Conservation (phyloP, 1,140 invertebrate species). For the Mya arenaria region DNA sequence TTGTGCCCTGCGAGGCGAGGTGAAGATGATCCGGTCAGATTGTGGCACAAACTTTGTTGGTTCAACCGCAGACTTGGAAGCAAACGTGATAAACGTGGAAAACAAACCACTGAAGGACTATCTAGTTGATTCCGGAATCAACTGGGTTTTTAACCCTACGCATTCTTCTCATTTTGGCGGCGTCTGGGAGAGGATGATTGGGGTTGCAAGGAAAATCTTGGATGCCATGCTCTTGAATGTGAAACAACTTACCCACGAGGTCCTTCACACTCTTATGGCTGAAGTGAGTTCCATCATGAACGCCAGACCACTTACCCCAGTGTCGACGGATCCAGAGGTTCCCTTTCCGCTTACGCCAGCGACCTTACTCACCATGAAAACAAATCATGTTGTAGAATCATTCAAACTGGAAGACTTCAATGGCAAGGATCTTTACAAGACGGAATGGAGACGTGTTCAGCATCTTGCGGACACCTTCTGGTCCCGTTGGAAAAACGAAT, state of each 20-base stretch:
- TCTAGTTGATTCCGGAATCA: background rate
- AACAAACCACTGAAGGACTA: background rate
- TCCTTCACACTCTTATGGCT: constrained; percentile 60
- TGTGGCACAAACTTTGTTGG: constrained; percentile 56
- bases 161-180: constrained; percentile 53
- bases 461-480: constrained; percentile 29
- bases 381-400: background rate
- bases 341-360: constrained; percentile 18
- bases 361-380: constrained; percentile 6
- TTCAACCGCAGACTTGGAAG: background rate
- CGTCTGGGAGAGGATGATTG: constrained; percentile 62
- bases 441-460: constrained; percentile 37
- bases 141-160: constrained; percentile 51
- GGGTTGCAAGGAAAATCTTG: constrained; percentile 43
- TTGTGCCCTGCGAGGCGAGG: constrained; percentile 49
- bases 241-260: constrained; percentile 51
- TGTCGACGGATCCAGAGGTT: constrained; percentile 44
- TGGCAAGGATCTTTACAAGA: background rate
- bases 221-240: constrained; percentile 46
- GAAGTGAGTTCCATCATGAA: constrained; percentile 59
- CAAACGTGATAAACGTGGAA: background rate
- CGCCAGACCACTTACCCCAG: constrained; percentile 45
- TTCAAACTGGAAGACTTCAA: background rate
- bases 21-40: constrained; percentile 50
- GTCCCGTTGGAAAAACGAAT: constrained; percentile 19